A percentile compares a stretch with the other conserved stretches of the same genome.
These are phyloP conservation scores for Pseudochirops cupreus DNA, from an alignment of 2,797 vertebrate species.

Conservation along the genomic window DNA sequence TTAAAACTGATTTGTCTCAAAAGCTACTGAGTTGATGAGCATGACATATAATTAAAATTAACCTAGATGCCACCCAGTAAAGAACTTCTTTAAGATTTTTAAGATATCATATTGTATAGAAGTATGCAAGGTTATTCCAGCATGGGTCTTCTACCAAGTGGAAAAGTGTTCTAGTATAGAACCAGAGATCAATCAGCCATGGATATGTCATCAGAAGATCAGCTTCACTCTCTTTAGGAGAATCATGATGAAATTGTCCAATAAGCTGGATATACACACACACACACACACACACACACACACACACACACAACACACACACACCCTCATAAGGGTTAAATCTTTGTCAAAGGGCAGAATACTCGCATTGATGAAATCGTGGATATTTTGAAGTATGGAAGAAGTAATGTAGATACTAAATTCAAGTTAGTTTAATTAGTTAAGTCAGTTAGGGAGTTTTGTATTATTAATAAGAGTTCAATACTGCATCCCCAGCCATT, in stretches of 20 bases:
- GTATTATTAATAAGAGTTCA: conserved; percentile 32
- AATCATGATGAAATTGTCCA: neutral
- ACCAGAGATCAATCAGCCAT: neutral
- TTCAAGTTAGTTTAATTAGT: neutral
- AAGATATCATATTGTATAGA: neutral
- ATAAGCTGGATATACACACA: neutral
- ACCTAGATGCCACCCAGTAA: conserved; percentile 4
- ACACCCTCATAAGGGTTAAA: neutral
- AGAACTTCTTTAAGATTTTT: neutral
- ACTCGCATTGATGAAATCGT: neutral
- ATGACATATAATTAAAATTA: conserved; percentile 72
- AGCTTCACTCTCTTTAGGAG: neutral
- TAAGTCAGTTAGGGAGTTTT: neutral
- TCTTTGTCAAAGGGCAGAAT: neutral
- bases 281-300: too few species aligned
- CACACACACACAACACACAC: too few species aligned
- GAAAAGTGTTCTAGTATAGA: neutral
- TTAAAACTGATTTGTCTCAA: conserved; percentile 79
- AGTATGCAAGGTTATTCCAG: neutral
- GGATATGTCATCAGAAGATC: neutral
- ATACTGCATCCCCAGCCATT: neutral
- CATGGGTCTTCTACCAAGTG: neutral
- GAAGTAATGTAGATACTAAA: neutral
- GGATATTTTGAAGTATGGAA: neutral
- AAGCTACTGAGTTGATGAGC: conserved; percentile 47